These are phyloP conservation scores for Callorhinus ursinus DNA, from an alignment of 2,113 vertebrate species.

Conservation along the genomic window DNA sequence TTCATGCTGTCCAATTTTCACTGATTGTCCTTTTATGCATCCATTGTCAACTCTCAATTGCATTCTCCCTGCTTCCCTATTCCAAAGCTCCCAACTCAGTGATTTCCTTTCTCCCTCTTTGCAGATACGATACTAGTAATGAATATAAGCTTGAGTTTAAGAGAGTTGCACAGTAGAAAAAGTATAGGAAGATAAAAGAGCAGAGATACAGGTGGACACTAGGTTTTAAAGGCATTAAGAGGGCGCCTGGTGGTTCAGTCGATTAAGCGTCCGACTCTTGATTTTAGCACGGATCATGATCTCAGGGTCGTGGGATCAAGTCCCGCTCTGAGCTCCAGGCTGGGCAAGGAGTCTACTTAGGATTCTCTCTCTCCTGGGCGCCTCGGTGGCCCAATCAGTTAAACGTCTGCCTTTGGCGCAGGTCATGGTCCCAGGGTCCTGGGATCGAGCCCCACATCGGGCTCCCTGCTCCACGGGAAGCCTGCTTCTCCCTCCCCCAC, in stretches of 20 bases:
- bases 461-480: too few relatives aligned
- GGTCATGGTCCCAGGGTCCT: too few relatives aligned
- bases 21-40: neutral
- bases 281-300: neutral
- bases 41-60: neutral
- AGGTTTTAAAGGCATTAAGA: neutral
- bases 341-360: neutral
- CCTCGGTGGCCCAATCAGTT: too few relatives aligned
- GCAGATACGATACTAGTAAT: conserved; percentile 9
- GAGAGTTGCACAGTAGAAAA: conserved; percentile 5
- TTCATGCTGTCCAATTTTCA: neutral
- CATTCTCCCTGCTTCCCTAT: neutral
- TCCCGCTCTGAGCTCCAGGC: neutral
- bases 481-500: too few relatives aligned
- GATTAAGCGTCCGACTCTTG: neutral
- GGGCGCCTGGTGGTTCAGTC: neutral
- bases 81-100: neutral
- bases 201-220: neutral
- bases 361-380: neutral
- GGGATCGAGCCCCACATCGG: too few relatives aligned
- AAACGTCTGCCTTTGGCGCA: too few relatives aligned
- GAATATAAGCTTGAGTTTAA: neutral
- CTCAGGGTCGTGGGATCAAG: neutral
- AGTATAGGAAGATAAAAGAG: neutral
- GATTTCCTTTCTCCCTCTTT: neutral